These are phyloP conservation scores for Phaethornis superciliosus DNA, from an alignment of 2,113 vertebrate species.

Conservation along the genomic window DNA sequence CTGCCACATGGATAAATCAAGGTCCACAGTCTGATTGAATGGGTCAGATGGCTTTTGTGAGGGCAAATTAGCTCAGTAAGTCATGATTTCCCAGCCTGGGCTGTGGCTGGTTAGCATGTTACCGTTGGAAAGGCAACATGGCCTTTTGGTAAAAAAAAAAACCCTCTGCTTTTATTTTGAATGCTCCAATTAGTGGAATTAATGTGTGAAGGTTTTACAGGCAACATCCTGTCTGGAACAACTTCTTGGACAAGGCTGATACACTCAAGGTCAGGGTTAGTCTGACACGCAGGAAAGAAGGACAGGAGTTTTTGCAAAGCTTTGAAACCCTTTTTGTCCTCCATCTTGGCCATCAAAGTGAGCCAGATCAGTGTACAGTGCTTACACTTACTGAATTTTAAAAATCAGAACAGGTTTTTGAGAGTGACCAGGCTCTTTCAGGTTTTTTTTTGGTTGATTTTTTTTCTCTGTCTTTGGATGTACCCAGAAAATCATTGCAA, in stretches of 20 bases:
- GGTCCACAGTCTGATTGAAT: background rate
- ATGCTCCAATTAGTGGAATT: background rate
- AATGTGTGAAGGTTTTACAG: constrained; percentile 1
- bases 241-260: background rate
- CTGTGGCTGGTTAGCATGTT: background rate
- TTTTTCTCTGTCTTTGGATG: background rate
- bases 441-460: background rate
- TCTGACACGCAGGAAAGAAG: background rate
- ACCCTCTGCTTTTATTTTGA: constrained; percentile 1
- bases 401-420: background rate
- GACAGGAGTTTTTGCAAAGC: background rate
- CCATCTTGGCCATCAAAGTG: background rate
- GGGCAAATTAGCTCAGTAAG: rapidly evolving
- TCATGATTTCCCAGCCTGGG: background rate
- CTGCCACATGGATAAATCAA: background rate
- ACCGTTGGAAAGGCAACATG: background rate
- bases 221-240: constrained; percentile 7
- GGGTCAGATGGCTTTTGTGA: background rate
- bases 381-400: background rate
- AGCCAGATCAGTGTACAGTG: background rate
- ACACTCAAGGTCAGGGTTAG: background rate
- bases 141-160: background rate
- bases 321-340: background rate
- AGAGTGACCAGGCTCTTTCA: background rate
- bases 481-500: background rate